Conservation (phyloP, 2,113 vertebrate genomes). For the Labeo rohita region DNA sequence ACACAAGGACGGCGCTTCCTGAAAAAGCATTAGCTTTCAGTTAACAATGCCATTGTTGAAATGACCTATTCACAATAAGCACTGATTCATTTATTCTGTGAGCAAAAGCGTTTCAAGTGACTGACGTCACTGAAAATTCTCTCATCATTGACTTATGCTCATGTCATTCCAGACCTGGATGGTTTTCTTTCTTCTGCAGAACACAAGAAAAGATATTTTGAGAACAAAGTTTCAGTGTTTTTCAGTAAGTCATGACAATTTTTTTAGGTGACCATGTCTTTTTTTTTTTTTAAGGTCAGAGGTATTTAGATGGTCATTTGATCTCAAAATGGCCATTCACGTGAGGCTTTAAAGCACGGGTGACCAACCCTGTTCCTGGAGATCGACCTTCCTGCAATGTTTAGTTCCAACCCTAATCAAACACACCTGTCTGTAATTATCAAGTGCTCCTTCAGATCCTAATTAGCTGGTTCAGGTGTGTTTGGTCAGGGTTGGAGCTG, state of each 20-base stretch:
- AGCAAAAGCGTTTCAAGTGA: background rate
- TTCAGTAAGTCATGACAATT: no score
- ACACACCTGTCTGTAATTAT: no score
- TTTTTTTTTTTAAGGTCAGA: background rate
- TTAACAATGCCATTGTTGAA: background rate
- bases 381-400: no score
- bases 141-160: background rate
- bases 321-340: no score
- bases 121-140: background rate
- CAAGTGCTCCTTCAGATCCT: no score
- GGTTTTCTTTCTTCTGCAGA: background rate
- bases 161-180: background rate
- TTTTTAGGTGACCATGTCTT: background rate
- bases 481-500: no score
- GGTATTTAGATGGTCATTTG: no score
- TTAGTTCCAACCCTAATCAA: no score
- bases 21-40: background rate
- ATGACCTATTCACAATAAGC: background rate
- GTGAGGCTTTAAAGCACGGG: no score
- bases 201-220: background rate
- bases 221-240: background rate
- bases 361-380: no score
- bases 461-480: no score
- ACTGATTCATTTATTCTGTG: background rate
- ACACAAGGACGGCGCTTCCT: background rate